Percentiles rank a stretch among this genome's conserved stretches.
Conservation (phyloP, 2,888 invertebrate genomes). For the Aspidiotus rigidus region DNA sequence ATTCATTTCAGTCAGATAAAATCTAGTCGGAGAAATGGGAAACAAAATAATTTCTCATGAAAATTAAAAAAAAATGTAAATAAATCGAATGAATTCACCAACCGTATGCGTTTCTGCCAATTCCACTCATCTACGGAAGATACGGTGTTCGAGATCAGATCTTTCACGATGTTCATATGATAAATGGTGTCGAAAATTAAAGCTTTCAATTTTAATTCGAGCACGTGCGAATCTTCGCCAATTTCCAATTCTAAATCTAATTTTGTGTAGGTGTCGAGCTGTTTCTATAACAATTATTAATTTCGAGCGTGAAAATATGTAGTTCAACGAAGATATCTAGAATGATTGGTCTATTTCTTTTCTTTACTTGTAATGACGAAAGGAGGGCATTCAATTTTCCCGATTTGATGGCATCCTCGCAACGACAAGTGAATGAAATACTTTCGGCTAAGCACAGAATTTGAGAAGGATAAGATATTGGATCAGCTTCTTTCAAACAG, state of each 20-base stretch:
- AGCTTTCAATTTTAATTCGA: slow-evolving; percentile 80
- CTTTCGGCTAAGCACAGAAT: slow-evolving; percentile 76
- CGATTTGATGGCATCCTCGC: slow-evolving; percentile 67
- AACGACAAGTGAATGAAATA: slow-evolving; percentile 72
- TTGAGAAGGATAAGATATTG: slow-evolving; percentile 60
- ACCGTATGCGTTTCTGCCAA: slow-evolving; percentile 91
- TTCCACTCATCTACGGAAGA: slow-evolving; percentile 68
- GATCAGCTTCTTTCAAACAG: slow-evolving; percentile 50
- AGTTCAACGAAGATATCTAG: not conserved
- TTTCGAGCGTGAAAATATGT: not conserved
- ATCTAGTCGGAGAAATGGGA: slow-evolving; percentile 19
- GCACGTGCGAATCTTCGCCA: slow-evolving; percentile 51
- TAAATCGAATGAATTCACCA: slow-evolving; percentile 35
- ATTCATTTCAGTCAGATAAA: slow-evolving; percentile 43
- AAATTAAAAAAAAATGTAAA: not conserved
- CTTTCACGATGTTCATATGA: slow-evolving; percentile 71
- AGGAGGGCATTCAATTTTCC: slow-evolving; percentile 52
- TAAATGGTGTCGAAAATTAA: slow-evolving; percentile 89
- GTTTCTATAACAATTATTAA: slow-evolving; percentile 41
- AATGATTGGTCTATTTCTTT: not conserved
- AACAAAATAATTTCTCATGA: slow-evolving; percentile 1
- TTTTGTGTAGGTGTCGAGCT: slow-evolving; percentile 48
- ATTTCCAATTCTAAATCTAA: slow-evolving; percentile 46
- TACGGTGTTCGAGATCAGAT: slow-evolving; percentile 60
- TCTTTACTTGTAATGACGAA: slow-evolving; percentile 45